These are phyloP conservation scores for Pseudomyrmex dendroicus DNA, from an alignment of 1,140 invertebrate genomes.

Conservation along the genomic window DNA sequence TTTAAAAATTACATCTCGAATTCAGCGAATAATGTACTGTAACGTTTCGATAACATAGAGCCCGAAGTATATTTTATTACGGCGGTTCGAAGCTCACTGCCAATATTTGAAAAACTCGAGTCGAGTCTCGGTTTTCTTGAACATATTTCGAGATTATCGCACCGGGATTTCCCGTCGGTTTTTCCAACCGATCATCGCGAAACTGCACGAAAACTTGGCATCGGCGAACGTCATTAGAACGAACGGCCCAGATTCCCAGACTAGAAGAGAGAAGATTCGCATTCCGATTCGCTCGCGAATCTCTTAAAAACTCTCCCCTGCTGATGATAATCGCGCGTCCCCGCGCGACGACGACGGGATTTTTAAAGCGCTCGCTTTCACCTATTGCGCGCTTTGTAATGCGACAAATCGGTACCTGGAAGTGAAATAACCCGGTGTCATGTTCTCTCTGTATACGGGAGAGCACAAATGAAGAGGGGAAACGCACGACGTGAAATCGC, in stretches of 20 bases:
- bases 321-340: conserved; percentile 35
- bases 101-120: background rate
- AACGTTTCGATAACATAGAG: background rate
- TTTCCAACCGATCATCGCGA: conserved; percentile 39
- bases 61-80: background rate
- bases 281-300: background rate
- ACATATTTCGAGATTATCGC: background rate
- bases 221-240: conserved; percentile 37
- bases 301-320: background rate
- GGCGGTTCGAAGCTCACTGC: too few species aligned
- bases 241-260: conserved; percentile 40
- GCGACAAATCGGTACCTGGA: conserved; percentile 18
- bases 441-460: too few species aligned
- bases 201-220: conserved; percentile 51
- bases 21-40: too few species aligned
- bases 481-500: background rate
- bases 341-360: background rate
- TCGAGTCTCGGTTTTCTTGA: background rate
- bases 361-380: conserved; percentile 55
- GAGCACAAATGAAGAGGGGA: background rate
- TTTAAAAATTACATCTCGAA: too few species aligned
- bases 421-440: background rate
- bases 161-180: too few species aligned
- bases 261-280: background rate
- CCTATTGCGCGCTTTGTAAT: conserved; percentile 26